Evolutionary conservation across 2,113 vertebrate genomes (phyloP).

Genomic region (Crotalus viridis): DNA sequence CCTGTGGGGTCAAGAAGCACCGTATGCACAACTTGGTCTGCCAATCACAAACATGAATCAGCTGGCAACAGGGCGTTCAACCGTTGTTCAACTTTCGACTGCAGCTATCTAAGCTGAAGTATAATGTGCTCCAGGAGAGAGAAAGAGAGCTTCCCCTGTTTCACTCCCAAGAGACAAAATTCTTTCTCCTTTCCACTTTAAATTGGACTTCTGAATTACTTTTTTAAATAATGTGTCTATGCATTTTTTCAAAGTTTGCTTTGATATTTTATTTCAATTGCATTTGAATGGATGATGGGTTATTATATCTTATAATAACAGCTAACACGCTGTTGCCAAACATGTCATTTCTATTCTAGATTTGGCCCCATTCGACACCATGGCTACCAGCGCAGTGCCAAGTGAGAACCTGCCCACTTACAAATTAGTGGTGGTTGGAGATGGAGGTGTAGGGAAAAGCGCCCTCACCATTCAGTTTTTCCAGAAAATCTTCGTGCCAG

Average conservation of each 20-base stretch:
- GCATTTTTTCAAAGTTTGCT: not conserved
- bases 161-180: not conserved
- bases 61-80: not conserved
- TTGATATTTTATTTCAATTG: not conserved
- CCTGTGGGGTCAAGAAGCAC: not conserved
- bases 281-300: not conserved
- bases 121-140: not conserved
- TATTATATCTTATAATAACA: not conserved
- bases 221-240: not conserved
- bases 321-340: not conserved
- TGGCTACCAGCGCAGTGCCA: slow-evolving; percentile 95
- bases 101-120: not conserved
- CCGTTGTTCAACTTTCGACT: not conserved
- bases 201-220: not conserved
- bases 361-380: slow-evolving; percentile 73
- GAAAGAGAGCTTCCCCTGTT: not conserved
- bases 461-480: slow-evolving; percentile 99
- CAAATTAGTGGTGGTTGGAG: slow-evolving; percentile 97
- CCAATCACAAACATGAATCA: not conserved
- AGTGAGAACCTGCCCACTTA: slow-evolving; percentile 97
- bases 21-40: not conserved
- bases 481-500: slow-evolving; percentile 99
- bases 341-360: slow-evolving; percentile 67
- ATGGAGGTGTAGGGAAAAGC: slow-evolving; percentile 95
- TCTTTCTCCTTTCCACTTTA: not conserved